Conservation (phyloP, 2,113 vertebrate genomes). For the Aegotheles bennettii region DNA sequence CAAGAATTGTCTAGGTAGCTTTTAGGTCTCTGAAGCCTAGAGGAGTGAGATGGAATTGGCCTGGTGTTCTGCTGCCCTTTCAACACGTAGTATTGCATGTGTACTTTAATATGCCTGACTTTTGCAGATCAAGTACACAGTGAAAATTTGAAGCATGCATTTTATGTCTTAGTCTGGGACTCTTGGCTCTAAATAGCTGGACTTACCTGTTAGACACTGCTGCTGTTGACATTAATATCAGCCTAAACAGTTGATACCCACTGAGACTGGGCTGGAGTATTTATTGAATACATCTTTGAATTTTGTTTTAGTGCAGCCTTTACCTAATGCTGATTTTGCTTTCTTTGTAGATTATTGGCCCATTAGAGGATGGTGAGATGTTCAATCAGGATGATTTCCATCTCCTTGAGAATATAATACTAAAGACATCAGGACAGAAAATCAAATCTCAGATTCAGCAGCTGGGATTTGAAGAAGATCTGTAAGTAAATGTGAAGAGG, state of each 20-base stretch:
- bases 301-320: background rate
- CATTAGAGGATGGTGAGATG: slow-evolving; percentile 85
- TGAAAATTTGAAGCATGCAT: background rate
- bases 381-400: slow-evolving; percentile 98
- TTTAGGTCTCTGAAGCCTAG: background rate
- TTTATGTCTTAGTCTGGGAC: background rate
- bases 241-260: background rate
- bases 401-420: slow-evolving; percentile 92
- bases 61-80: background rate
- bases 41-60: background rate
- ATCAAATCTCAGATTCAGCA: slow-evolving; percentile 91
- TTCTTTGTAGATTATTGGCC: slow-evolving; percentile 86
- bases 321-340: background rate
- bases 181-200: background rate
- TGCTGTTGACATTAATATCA: background rate
- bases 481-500: slow-evolving; percentile 73
- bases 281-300: background rate
- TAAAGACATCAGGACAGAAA: slow-evolving; percentile 93
- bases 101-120: background rate
- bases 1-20: background rate
- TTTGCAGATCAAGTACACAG: background rate
- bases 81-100: background rate
- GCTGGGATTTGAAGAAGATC: slow-evolving; percentile 88
- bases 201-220: background rate
- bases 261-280: background rate